These are phyloP conservation scores for Hystrix cristata DNA, from an alignment of 2,113 vertebrate genomes.

Conservation along the genomic window DNA sequence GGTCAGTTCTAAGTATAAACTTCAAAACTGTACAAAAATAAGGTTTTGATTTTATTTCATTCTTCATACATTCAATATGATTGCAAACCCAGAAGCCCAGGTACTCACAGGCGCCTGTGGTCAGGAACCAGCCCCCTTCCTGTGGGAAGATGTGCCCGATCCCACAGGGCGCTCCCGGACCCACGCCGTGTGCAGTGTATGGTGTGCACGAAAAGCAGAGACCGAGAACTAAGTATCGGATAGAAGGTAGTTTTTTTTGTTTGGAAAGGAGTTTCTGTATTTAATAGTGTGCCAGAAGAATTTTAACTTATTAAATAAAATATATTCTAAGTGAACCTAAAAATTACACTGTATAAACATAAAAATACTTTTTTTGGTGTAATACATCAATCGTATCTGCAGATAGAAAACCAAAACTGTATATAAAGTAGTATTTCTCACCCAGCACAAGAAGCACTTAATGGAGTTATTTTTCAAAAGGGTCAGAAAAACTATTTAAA, in stretches of 20 bases:
- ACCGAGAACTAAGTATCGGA: conserved; percentile 87
- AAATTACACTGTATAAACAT: conserved; percentile 91
- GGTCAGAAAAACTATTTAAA: conserved; percentile 82
- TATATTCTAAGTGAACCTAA: conserved; percentile 93
- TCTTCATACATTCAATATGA: conserved; percentile 92
- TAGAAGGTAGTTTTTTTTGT: conserved; percentile 87
- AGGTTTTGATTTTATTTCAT: conserved; percentile 89
- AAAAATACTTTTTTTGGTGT: conserved; percentile 94
- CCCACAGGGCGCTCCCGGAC: conserved; percentile 88
- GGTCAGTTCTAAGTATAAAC: conserved; percentile 92
- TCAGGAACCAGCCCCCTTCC: conserved; percentile 88
- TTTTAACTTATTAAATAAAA: conserved; percentile 95
- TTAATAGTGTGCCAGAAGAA: conserved; percentile 91
- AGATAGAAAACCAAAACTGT: conserved; percentile 87
- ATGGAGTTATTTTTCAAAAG: conserved; percentile 85
- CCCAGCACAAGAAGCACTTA: conserved; percentile 89
- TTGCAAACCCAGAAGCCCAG: conserved; percentile 90
- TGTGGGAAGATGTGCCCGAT: conserved; percentile 87
- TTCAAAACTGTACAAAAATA: conserved; percentile 95
- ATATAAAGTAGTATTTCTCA: conserved; percentile 89
- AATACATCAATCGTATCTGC: conserved; percentile 90
- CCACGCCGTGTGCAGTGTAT: conserved; percentile 80
- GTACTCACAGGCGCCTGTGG: conserved; percentile 84
- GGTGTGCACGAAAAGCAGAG: conserved; percentile 87
- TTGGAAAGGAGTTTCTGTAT: conserved; percentile 84